Percentiles rank a stretch among this genome's conserved stretches.
Conservation (phyloP, 2,888 invertebrate species). For the Lycia hirtaria region DNA sequence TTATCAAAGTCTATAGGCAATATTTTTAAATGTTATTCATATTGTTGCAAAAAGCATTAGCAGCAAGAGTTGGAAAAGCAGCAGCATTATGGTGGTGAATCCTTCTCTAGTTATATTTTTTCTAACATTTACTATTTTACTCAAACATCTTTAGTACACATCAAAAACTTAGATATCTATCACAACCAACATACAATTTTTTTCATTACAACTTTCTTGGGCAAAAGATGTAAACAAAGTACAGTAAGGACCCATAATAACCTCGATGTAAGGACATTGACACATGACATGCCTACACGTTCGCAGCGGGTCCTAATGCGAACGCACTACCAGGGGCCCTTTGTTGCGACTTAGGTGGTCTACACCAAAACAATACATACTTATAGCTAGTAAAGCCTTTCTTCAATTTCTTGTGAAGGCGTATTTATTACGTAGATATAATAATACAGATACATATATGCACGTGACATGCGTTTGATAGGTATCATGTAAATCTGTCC, state of each 20-base stretch:
- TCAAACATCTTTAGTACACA: background rate
- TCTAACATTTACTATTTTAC: no score
- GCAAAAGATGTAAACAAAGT: constrained; percentile 24
- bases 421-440: no score
- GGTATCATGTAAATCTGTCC: no score
- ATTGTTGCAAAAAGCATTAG: no score
- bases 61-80: no score
- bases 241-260: constrained; percentile 26
- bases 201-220: background rate
- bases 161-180: background rate
- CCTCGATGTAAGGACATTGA: constrained; percentile 57
- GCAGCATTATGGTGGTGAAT: no score
- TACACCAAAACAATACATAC: constrained; percentile 30
- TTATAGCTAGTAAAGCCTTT: background rate
- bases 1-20: no score
- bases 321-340: constrained; percentile 45
- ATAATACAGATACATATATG: no score
- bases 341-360: constrained; percentile 55
- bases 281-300: constrained; percentile 69
- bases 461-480: no score
- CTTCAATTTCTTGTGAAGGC: background rate
- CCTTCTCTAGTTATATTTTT: no score
- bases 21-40: no score
- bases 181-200: background rate
- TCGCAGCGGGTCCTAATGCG: constrained; percentile 45